A percentile compares a stretch with the other conserved stretches of the same genome.
Evolutionary conservation across 2,888 invertebrate genomes (phyloP).

Genomic region (Volucella bombylans): DNA sequence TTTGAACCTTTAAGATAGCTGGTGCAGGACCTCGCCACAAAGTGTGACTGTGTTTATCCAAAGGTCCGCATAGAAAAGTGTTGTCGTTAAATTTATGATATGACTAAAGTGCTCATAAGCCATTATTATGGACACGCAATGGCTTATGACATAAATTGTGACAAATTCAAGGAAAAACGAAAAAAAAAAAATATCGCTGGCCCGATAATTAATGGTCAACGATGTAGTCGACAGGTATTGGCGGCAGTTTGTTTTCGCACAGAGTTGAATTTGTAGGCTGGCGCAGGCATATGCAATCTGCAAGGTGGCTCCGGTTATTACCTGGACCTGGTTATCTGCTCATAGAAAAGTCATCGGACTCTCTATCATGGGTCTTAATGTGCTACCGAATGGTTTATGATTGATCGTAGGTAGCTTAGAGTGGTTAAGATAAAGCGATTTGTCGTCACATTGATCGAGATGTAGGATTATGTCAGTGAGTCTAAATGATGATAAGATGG

Average conservation of each 20-base stretch:
- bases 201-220: slow-evolving; percentile 65
- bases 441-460: slow-evolving; percentile 67
- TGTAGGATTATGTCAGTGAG: slow-evolving; percentile 54
- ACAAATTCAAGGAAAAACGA: slow-evolving; percentile 62
- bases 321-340: slow-evolving; percentile 40
- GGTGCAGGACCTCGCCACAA: slow-evolving; percentile 53
- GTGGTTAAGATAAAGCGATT: slow-evolving; percentile 71
- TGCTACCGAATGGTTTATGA: slow-evolving; percentile 69
- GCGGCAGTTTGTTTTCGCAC: slow-evolving; percentile 24
- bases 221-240: slow-evolving; percentile 47
- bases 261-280: slow-evolving; percentile 32
- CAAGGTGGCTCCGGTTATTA: slow-evolving; percentile 14
- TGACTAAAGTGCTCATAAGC: slow-evolving; percentile 62
- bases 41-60: slow-evolving; percentile 10
- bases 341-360: slow-evolving; percentile 70
- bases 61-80: slow-evolving; percentile 38
- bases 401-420: slow-evolving; percentile 65
- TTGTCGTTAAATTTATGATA: slow-evolving; percentile 64
- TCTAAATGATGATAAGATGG: slow-evolving; percentile 45
- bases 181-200: slow-evolving; percentile 18
- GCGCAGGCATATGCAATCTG: not conserved
- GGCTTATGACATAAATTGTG: slow-evolving; percentile 70
- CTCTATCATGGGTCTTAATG: slow-evolving; percentile 61
- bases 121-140: slow-evolving; percentile 71
- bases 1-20: slow-evolving; percentile 41